Evolutionary conservation across 2,113 vertebrate species (phyloP).

Genomic region (Mirza zaza): DNA sequence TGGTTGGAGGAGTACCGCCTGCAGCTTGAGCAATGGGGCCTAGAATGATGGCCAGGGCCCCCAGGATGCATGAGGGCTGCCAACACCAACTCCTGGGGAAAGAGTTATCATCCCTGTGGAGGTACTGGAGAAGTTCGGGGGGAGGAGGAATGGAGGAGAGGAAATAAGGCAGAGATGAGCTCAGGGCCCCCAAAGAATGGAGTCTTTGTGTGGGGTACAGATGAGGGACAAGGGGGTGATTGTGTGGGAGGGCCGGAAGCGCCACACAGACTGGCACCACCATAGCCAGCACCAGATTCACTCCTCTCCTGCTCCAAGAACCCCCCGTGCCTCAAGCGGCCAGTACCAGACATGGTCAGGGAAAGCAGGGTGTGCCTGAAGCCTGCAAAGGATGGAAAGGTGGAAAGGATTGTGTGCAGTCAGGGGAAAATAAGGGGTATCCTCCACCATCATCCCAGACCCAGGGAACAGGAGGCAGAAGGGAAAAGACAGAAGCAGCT

Average conservation of each 20-base stretch:
- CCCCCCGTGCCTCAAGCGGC: constrained; percentile 4
- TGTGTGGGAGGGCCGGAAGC: constrained; percentile 74
- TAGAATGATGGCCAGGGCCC: background rate
- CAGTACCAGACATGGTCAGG: background rate
- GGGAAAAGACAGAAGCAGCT: constrained; percentile 76
- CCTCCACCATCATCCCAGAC: background rate
- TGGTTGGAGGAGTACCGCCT: background rate
- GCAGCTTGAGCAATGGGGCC: background rate
- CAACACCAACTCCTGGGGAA: background rate
- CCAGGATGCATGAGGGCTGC: background rate
- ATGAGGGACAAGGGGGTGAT: constrained; percentile 77
- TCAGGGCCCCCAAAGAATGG: constrained; percentile 76
- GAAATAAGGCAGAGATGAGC: constrained; percentile 72
- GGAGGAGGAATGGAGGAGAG: background rate
- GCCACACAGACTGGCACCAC: constrained; percentile 70
- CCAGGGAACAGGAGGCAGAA: constrained; percentile 58
- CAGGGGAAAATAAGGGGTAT: background rate
- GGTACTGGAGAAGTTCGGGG: constrained; percentile 30
- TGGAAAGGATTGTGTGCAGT: background rate
- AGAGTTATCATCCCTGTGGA: background rate
- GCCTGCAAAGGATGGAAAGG: background rate
- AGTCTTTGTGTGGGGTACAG: constrained; percentile 74
- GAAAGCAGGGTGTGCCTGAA: background rate
- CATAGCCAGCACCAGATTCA: constrained; percentile 39
- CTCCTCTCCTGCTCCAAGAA: constrained; percentile 25